Conservation (phyloP, 2,888 invertebrate genomes). For the Axea sp. region DNA sequence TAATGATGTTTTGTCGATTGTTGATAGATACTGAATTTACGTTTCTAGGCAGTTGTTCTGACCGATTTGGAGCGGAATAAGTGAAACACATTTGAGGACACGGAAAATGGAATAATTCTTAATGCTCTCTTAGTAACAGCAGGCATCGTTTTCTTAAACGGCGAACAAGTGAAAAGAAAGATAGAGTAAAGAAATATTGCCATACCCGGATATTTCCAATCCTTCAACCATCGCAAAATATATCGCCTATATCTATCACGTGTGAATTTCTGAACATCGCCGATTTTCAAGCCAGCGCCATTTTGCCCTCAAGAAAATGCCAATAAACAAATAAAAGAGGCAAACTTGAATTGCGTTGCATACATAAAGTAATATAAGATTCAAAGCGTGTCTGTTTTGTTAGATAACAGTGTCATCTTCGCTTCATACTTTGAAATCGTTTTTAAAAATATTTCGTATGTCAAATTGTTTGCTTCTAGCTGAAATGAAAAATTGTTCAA, state of each 20-base stretch:
- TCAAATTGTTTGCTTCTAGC: conserved; percentile 16
- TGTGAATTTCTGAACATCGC: conserved; percentile 50
- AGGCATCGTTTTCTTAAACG: conserved; percentile 60
- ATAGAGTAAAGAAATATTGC: conserved; percentile 58
- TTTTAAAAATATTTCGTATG: conserved; percentile 15
- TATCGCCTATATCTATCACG: conserved; percentile 62
- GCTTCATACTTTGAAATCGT: conserved; percentile 18
- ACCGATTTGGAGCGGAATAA: conserved; percentile 35
- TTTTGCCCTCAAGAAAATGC: conserved; percentile 30
- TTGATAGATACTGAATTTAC: conserved; percentile 43
- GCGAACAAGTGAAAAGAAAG: conserved; percentile 41
- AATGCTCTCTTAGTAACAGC: conserved; percentile 53
- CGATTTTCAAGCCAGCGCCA: conserved; percentile 43
- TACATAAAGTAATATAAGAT: conserved; percentile 19
- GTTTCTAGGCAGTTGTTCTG: conserved; percentile 25
- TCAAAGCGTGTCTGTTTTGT: conserved; percentile 27
- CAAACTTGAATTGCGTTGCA: conserved; percentile 28
- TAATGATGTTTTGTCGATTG: conserved; percentile 46
- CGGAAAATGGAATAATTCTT: conserved; percentile 54
- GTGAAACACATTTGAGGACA: conserved; percentile 44
- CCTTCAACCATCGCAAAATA: conserved; percentile 54
- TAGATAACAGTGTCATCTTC: conserved; percentile 30
- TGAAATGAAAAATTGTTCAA: conserved; percentile 16
- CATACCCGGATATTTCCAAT: conserved; percentile 49
- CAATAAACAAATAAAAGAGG: conserved; percentile 53